Evolutionary conservation across 92 coral and sea anemone species (phyloP).

Genomic region (Scolanthus callimorphus): DNA sequence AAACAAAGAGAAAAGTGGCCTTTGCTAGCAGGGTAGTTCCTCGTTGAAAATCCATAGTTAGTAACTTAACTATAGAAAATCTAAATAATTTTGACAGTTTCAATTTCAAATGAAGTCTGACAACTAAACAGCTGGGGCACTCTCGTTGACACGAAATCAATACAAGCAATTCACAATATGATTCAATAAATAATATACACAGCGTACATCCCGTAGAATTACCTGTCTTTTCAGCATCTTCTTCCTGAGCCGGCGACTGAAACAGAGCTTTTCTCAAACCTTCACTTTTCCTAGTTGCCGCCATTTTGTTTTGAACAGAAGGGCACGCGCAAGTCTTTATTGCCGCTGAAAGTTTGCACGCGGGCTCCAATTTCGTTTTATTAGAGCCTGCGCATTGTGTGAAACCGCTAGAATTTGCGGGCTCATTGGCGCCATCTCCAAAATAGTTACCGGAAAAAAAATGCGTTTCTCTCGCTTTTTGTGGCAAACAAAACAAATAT

Average conservation of each 20-base stretch:
- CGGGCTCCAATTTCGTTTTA: not conserved
- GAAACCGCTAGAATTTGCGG: constrained; percentile 31
- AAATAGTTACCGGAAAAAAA: constrained; percentile 21
- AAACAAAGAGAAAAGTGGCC: too few relatives aligned
- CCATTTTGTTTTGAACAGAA: constrained; percentile 46
- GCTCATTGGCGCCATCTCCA: constrained; percentile 82
- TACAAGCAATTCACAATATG: too few relatives aligned
- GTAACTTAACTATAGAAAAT: too few relatives aligned
- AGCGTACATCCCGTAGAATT: not conserved
- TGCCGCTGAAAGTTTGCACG: not conserved
- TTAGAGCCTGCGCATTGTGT: constrained; percentile 25
- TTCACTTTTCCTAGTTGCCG: constrained; percentile 37
- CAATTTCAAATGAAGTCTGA: too few relatives aligned
- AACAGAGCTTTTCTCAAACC: constrained; percentile 82
- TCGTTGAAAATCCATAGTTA: too few relatives aligned
- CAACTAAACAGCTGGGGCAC: too few relatives aligned
- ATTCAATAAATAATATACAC: too few relatives aligned
- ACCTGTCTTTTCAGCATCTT: constrained; percentile 62
- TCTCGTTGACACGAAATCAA: too few relatives aligned
- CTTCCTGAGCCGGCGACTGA: constrained; percentile 56
- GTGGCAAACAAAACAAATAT: too few relatives aligned
- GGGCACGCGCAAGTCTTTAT: constrained; percentile 1
- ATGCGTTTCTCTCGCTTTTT: too few relatives aligned
- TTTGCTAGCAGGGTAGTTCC: too few relatives aligned
- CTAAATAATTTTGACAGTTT: too few relatives aligned